Base-by-base conservation (phyloP, 2,113 vertebrate species). In the Tenrec ecaudatus region DNA sequence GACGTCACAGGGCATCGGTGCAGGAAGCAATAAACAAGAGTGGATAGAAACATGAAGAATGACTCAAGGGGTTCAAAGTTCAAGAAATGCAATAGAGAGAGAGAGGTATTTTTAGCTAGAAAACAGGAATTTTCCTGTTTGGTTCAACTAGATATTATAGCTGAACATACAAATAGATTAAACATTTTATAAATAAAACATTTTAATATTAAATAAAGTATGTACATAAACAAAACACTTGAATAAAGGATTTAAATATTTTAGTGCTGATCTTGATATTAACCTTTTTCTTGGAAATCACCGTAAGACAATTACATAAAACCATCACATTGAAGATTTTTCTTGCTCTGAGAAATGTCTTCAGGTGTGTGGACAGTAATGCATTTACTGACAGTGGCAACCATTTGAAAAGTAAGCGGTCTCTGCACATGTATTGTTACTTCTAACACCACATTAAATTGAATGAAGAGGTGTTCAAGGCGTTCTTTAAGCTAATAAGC, bases 21-120 rank as follows among this genome's bases (percentile, higher is more conserved):
- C 16, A 14, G n/a, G 84, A 58, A 81, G 77, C 16, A 1, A 66
- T 36, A 27, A 33, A 73, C 78, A 15, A 73, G 47, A 53, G 43
- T 80, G 2, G 1, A 66, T 0, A 92, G 66, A 91, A 90, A 93
- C 3, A 62, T 40, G 9, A 91, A 86, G 57, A 92, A 84, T 31
- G 25, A 84, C 38, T 89, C 23, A 29, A 83, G 8, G 4, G 88
- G 88, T 88, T 76, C 86, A 6, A 92, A 92, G 31, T 75, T 94
- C 38, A 77, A 85, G 43, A 68, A 19, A 69, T 69, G 25, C 27
- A 68, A 16, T 3, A n/a, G 9, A n/a, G 29, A 16, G 29, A n/a
- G 15, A n/a, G 4, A n/a, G 9, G 3, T 69, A 16, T 31, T 57
- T 69, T 88, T 73, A 82, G 87, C 64, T 82, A 23, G 17, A 93